Percentiles rank a stretch among this genome's conserved stretches.
phyloP scores from a whole-genome alignment of 2,797 vertebrate species.

The Nyctalus aviator region DNA sequence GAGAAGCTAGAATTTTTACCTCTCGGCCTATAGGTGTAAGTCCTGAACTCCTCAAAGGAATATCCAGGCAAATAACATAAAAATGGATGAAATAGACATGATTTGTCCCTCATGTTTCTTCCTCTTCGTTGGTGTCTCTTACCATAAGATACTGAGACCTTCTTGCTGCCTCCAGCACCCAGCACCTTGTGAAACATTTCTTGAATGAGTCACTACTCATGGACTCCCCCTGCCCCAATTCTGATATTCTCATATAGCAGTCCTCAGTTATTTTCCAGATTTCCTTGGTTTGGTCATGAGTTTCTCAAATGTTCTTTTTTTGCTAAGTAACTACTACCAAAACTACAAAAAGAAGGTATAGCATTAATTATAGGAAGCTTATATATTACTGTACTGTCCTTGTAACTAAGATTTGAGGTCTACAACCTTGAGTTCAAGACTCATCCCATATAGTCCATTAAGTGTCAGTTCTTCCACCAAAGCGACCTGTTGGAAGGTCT shows the following conservation, averaged over 20 bases:
- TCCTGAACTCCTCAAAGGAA: constrained; percentile 35
- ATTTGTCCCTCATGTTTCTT: not conserved
- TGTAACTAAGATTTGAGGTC: not conserved
- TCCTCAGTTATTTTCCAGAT: not conserved
- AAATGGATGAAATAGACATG: not conserved
- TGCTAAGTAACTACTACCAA: not conserved
- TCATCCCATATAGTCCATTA: not conserved
- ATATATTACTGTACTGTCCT: not conserved
- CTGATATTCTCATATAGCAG: not conserved
- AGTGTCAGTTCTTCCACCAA: not conserved
- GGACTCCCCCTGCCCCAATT: not conserved
- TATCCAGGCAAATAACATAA: not conserved
- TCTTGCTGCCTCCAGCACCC: not conserved
- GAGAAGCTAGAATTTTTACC: not conserved
- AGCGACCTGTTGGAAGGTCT: not conserved
- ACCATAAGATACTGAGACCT: not conserved
- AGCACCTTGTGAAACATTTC: not conserved
- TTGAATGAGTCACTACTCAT: not conserved
- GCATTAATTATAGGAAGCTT: not conserved
- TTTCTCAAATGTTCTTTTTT: constrained; percentile 20
- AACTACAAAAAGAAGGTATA: not conserved
- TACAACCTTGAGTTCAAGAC: not conserved
- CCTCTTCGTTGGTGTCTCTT: not conserved
- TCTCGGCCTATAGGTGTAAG: not conserved
- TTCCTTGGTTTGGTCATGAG: not conserved